These are phyloP conservation scores for Epizoanthus fatuus DNA, from an alignment of 92 coral and sea anemone species.

Conservation along the genomic window DNA sequence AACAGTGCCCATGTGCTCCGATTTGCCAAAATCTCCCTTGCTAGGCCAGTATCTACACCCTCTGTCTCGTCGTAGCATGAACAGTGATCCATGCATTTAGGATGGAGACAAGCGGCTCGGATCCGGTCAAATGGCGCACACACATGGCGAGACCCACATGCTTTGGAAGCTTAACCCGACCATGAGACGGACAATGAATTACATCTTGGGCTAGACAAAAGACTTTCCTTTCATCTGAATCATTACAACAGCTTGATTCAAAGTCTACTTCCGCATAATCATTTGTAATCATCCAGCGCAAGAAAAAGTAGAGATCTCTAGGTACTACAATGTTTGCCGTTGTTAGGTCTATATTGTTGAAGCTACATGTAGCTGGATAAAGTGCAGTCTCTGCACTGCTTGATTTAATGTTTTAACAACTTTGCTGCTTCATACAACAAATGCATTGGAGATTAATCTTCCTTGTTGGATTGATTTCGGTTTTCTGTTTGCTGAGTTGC, in stretches of 20 bases:
- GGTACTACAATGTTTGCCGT: conserved; percentile 48
- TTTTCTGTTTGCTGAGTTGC: too few relatives aligned
- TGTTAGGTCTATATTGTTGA: conserved; percentile 33
- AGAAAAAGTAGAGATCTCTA: conserved; percentile 45
- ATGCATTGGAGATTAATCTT: too few relatives aligned
- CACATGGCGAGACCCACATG: conserved; percentile 40
- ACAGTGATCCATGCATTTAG: conserved; percentile 50
- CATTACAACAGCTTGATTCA: background rate
- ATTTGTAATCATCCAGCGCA: conserved; percentile 55
- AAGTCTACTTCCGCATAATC: conserved; percentile 38
- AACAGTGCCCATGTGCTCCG: background rate
- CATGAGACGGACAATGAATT: conserved; percentile 30
- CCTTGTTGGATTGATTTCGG: too few relatives aligned
- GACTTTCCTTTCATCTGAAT: background rate
- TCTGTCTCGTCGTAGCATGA: conserved; percentile 44
- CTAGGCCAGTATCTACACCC: conserved; percentile 16
- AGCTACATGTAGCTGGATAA: conserved; percentile 11
- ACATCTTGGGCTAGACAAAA: conserved; percentile 34
- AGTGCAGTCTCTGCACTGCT: background rate
- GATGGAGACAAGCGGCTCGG: conserved; percentile 13
- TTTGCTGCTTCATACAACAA: too few relatives aligned
- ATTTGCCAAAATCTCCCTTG: conserved; percentile 8
- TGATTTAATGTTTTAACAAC: too few relatives aligned
- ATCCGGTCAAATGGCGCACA: too few relatives aligned
- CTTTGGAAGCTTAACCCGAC: conserved; percentile 59